A percentile compares a stretch with the other conserved stretches of the same genome.
phyloP scores from a whole-genome alignment of 2,113 vertebrate genomes.

The Nothobranchius kuhntae region DNA sequence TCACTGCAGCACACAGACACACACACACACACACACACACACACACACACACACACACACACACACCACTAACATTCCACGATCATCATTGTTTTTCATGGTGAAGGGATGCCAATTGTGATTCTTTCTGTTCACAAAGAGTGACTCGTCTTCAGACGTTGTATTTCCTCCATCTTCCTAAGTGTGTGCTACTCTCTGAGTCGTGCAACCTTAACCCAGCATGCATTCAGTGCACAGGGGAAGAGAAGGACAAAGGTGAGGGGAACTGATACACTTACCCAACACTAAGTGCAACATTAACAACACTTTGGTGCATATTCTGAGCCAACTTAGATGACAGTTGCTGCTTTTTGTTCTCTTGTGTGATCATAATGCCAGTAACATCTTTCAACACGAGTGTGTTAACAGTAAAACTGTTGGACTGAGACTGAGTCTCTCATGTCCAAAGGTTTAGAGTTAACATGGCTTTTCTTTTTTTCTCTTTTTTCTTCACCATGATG shows the following conservation, averaged over 20 bases:
- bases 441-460: conserved; percentile 77
- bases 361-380: conserved; percentile 96
- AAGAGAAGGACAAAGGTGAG: conserved; percentile 42
- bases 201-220: conserved; percentile 57
- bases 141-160: background rate
- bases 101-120: background rate
- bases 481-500: conserved; percentile 83
- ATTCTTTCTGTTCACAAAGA: background rate
- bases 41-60: no score
- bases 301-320: conserved; percentile 95
- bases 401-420: conserved; percentile 78
- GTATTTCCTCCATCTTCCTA: conserved; percentile 20
- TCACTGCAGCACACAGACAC: no score
- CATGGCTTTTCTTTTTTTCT: conserved; percentile 57
- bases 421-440: conserved; percentile 12
- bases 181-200: background rate
- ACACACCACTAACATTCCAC: no score
- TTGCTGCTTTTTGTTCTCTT: conserved; percentile 88
- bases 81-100: background rate
- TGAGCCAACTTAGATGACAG: conserved; percentile 99
- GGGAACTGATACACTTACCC: conserved; percentile 86
- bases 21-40: no score
- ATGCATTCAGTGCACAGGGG: conserved; percentile 51
- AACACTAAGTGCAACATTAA: conserved; percentile 83
- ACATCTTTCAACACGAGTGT: conserved; percentile 77